phyloP scores from a whole-genome alignment of 2,113 vertebrate genomes.

The Odontesthes bonariensis region DNA sequence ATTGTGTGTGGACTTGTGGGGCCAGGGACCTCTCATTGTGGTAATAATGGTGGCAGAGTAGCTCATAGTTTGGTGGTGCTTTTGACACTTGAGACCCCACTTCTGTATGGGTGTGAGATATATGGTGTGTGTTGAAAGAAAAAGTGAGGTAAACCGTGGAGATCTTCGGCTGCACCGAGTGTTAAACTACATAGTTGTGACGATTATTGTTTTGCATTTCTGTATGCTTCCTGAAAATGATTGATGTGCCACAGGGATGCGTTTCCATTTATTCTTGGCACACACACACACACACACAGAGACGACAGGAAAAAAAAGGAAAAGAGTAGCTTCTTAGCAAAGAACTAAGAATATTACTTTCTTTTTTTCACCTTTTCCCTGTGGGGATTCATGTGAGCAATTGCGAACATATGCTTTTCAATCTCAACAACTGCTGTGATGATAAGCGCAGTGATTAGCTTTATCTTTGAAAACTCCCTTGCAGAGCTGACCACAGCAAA shows the following conservation, averaged over 20 bases:
- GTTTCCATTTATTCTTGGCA: conserved; percentile 29
- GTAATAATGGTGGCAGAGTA: conserved; percentile 75
- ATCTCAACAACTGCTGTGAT: conserved; percentile 62
- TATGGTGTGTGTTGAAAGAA: conserved; percentile 5
- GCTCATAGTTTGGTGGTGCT: conserved; percentile 76
- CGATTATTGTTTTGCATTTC: conserved; percentile 39
- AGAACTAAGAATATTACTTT: conserved; percentile 16
- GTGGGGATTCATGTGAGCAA: conserved; percentile 40
- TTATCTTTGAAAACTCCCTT: conserved; percentile 74
- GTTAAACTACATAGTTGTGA: conserved; percentile 41
- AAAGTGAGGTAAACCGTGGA: conserved; percentile 21
- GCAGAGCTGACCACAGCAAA: conserved; percentile 74
- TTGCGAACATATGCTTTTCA: conserved; percentile 64
- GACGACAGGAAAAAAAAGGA: conserved; percentile 55
- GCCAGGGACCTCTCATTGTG: conserved; percentile 80
- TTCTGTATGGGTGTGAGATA: conserved; percentile 38
- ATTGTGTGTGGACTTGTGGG: conserved; percentile 78
- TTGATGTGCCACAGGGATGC: conserved; percentile 25
- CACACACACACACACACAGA: conserved; percentile 1
- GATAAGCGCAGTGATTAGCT: conserved; percentile 73
- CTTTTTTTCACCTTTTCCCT: conserved; percentile 48
- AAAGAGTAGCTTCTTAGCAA: conserved; percentile 40
- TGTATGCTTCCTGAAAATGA: conserved; percentile 31
- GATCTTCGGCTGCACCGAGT: conserved; percentile 34
- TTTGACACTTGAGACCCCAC: conserved; percentile 73